Evolutionary conservation across 2,113 vertebrate species (phyloP).

Genomic region (Promerops cafer): DNA sequence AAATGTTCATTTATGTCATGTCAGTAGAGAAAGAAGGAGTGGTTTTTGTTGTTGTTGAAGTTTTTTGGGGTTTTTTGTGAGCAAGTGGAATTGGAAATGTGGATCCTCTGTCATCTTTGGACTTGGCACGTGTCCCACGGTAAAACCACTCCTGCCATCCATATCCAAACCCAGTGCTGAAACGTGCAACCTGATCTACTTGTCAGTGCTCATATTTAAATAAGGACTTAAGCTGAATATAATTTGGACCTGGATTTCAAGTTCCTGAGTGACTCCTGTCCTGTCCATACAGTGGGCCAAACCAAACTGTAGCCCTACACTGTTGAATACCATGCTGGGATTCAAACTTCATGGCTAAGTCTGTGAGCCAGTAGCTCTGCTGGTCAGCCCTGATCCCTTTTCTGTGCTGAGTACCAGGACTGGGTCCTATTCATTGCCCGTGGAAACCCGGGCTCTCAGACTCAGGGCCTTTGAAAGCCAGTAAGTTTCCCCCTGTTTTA

Average conservation of each 20-base stretch:
- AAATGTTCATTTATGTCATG: neutral
- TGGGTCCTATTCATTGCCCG: neutral
- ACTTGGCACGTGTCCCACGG: rapidly evolving
- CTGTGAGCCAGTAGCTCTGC: neutral
- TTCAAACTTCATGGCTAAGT: neutral
- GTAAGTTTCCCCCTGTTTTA: neutral
- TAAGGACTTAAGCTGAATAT: neutral
- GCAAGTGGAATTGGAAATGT: neutral
- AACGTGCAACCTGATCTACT: neutral
- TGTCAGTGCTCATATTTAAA: neutral
- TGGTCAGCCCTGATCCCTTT: neutral
- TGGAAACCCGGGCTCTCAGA: neutral
- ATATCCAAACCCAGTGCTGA: neutral
- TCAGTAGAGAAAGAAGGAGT: neutral
- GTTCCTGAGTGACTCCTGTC: neutral
- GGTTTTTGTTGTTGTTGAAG: neutral
- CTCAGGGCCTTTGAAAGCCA: neutral
- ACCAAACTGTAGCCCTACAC: rapidly evolving
- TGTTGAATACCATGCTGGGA: neutral
- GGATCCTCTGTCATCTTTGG: neutral
- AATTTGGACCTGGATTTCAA: neutral
- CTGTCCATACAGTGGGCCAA: neutral
- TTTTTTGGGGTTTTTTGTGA: neutral
- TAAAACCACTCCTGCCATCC: neutral
- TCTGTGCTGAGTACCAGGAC: neutral